Conservation (phyloP, 2,888 invertebrate genomes). For the Anagyrus pseudococci region DNA sequence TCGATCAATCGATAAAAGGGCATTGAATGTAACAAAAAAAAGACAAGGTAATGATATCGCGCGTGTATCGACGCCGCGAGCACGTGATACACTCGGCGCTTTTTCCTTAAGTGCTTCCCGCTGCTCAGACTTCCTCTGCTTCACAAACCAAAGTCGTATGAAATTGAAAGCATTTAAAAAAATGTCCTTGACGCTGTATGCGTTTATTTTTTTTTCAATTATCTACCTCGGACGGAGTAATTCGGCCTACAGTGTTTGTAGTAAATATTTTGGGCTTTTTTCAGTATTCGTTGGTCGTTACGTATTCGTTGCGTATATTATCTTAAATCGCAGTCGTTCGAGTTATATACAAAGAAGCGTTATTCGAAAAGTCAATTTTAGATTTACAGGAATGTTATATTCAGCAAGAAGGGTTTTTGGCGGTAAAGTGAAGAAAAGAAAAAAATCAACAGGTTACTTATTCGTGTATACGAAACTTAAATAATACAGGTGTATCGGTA, state of each 20-base stretch:
- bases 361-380: conserved; percentile 7
- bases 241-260: too few species aligned
- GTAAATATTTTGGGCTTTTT: too few species aligned
- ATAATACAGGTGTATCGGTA: too few species aligned
- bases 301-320: too few species aligned
- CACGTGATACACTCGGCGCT: conserved; percentile 25
- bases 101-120: conserved; percentile 43
- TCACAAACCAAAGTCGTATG: conserved; percentile 30
- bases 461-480: too few species aligned
- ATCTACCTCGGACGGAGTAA: too few species aligned
- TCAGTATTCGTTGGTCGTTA: too few species aligned
- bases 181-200: too few species aligned
- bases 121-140: conserved; percentile 47
- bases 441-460: too few species aligned
- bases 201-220: too few species aligned
- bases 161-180: too few species aligned
- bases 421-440: conserved; percentile 14
- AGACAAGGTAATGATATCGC: too few species aligned
- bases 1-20: conserved; percentile 5
- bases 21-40: conserved; percentile 1
- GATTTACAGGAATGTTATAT: conserved; percentile 30
- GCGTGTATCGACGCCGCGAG: conserved; percentile 19
- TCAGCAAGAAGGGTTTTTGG: conserved; percentile 38
- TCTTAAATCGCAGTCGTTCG: background rate
- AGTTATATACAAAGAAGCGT: background rate